Base-by-base conservation (phyloP, 2,888 invertebrate genomes). In the Cepaea hortensis region DNA sequence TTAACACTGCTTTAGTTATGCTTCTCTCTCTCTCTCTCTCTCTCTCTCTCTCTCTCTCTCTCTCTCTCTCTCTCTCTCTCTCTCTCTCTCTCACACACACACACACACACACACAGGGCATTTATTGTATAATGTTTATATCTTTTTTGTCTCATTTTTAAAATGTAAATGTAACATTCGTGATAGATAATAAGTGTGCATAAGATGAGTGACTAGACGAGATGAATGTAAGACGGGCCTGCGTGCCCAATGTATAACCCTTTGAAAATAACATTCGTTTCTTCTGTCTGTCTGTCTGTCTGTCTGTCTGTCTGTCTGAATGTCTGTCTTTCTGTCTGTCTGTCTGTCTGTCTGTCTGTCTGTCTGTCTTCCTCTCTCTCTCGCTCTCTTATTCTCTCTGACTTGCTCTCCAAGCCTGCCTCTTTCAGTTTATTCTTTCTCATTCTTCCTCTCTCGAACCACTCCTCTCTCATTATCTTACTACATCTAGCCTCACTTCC, bases 11-110 rank as follows among this genome's bases (percentile, higher is more conserved):
- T 79, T 13, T n/a, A 35, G 20, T 15, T 23, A 79, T 20, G 46
- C 35, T 20, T 13, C 81, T 65, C 81, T 48, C 65, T 35, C 81
- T 23, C 65, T 35, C 81, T 35, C 55, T 55, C 80, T 55, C 55
- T 55, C 55, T 55, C 55, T 55, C 55, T 55, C 55, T 55, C 55
- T 55, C 55, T 55, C 80, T 61, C 80, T n/a, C 80, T 46, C 23
- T 48, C 77, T 77, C 48, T 77, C 35, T 46, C 35, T 77, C 48
- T 35, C 23, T 77, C 48, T 23, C 48, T 77, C 48, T 77, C 35
- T 46, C 23, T 46, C 77, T 77, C 23, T 35, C 48, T 23, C 48
- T 23, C 48, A 35, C 35, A 35, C 35, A 35, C 35, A 35, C 35
- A 35, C 35, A 35, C 35, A 35, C 35, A 35, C 35, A 35, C 35